Base-by-base conservation (phyloP, 2,113 vertebrate species). In the Pachypanchax playfairii region DNA sequence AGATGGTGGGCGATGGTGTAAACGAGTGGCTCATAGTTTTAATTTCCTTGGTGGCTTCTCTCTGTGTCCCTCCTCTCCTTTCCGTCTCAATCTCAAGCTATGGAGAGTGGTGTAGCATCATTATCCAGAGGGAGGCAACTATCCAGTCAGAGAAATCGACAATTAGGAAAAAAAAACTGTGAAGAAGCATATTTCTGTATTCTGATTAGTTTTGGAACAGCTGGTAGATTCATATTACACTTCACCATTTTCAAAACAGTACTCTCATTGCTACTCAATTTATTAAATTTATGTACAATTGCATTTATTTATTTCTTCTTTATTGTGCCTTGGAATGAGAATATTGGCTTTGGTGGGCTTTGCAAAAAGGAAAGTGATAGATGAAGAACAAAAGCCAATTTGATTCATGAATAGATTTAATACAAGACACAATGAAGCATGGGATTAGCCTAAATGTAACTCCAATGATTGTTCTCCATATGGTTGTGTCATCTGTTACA, bases 391-490 rank as follows among this genome's bases (percentile, higher is more conserved):
- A 84, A 78, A 81, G 83, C 71, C 87, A 85, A 92, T 91, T 91
- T 91, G 83, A 90, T 89, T 89, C 88, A 87, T 86, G 84, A 88
- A 78, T 85, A 84, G 79, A 86, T 90, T 87, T 90, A 90, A 91
- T 90, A 73, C 84, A 75, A 84, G 85, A 84, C 85, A 87, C 82
- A 69, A 56, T 56, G 82, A 84, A 81, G 85, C 85, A 54, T 89
- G 85, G 84, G 74, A 81, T 75, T 77, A 74, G 80, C 73, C 77
- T 82, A 88, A 83, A 88, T 88, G 75, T 49, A 77, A 66, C 62
- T 57, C 75, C 56, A 60, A 64, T 18, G n/a, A 79, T 52, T 76
- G 56, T 79, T 76, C 70, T 70, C 77, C 75, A 67, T 84, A 84
- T 58, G 41, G 70, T 64, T 70, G 61, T 48, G 51, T 57, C 76